phyloP scores from a whole-genome alignment of 2,113 vertebrate species.

The Malurus melanocephalus region DNA sequence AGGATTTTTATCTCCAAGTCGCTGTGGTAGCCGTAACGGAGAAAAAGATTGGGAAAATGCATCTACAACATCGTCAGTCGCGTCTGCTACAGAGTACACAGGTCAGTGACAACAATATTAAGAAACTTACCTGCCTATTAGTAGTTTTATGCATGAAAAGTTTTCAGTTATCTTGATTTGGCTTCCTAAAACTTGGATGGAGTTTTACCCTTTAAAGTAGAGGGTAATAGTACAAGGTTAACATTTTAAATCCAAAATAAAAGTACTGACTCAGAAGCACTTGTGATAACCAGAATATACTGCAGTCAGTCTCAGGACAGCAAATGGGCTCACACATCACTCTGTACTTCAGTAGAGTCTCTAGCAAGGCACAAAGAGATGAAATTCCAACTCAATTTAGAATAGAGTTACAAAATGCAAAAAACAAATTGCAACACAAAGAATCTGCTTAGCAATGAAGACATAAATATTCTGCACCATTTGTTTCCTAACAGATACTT shows the following conservation, averaged over 20 bases:
- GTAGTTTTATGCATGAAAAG: background rate
- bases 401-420: background rate
- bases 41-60: slow-evolving; percentile 98
- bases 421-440: background rate
- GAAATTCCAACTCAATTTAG: background rate
- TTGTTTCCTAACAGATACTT: background rate
- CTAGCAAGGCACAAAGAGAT: background rate
- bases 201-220: background rate
- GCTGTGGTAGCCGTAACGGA: slow-evolving; percentile 90
- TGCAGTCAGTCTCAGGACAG: background rate
- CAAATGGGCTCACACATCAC: background rate
- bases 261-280: background rate
- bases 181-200: background rate
- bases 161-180: background rate
- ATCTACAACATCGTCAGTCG: slow-evolving; percentile 94
- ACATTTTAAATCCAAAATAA: background rate
- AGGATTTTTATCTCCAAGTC: slow-evolving; percentile 88
- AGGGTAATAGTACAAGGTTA: background rate
- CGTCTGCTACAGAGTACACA: slow-evolving; percentile 94
- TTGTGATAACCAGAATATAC: background rate
- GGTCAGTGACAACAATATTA: slow-evolving; percentile 66
- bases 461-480: background rate
- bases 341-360: background rate
- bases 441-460: background rate
- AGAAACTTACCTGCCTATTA: background rate